Base-by-base conservation (phyloP, 2,888 invertebrate genomes). In the Deroplatys truncata region DNA sequence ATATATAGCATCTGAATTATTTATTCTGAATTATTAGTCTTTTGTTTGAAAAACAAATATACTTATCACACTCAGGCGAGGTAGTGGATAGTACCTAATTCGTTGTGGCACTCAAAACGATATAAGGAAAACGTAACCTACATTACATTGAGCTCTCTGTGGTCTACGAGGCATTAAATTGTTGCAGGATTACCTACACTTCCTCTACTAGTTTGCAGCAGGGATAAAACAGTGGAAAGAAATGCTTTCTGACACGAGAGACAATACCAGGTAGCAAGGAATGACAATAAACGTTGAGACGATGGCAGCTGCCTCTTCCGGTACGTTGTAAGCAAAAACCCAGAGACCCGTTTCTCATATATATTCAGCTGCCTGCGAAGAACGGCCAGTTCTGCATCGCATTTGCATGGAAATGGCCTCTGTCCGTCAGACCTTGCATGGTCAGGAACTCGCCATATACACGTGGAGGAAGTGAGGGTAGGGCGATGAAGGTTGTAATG, bases 331-430 rank as follows among this genome's bases (percentile, higher is more conserved):
- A 20, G 56, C 56, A 72, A 72, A 72, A 72, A 72, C 16, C 16
- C 56, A 72, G 56, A 25, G 56, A 72, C 56, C 20, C 56, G 56
- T 72, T 72, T 72, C 56, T 72, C 56, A 72, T 72, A 72, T 72
- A 72, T 72, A 72, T 72, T 72, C 56, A 72, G 56, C 25, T 72
- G 56, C 9, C 56, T 72, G 56, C 25, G 56, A 72, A 25, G 56
- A 72, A 72, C 56, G 56, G 56, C 56, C 56, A 72, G 56, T 82
- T 28, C 86, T 29, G 20, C 10, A 28, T 3, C 82, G 56, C 29
- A 82, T 86, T 86, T 86, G 82, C 86, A 82, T 86, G 86, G 86
- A 86, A 86, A 86, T 82, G 31, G 86, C 29, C 86, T 86, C 28
- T 29, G 56, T 72, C 56, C 56, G 56, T 72, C 56, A 72, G 56